Conservation (phyloP, 2,888 invertebrate genomes). For the Pseudolycoriella hygida region DNA sequence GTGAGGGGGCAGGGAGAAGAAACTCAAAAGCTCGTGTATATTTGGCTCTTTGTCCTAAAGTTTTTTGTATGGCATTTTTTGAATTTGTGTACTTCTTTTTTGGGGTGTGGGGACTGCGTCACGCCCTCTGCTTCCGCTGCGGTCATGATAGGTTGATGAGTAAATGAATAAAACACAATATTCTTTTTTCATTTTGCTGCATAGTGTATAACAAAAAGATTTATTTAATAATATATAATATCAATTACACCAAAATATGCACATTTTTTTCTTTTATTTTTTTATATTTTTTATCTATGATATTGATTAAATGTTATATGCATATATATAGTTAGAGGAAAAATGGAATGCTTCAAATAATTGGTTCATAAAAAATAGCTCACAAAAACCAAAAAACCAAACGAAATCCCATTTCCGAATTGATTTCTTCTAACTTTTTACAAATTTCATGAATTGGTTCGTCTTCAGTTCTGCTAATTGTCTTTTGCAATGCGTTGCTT, state of each 20-base stretch:
- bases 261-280: constrained; percentile 1
- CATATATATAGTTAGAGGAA: neutral
- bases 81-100: no score
- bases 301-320: constrained; percentile 4
- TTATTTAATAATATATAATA: constrained; percentile 2
- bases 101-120: no score
- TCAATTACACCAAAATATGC: constrained; percentile 3
- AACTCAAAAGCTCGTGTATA: no score
- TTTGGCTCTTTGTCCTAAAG: no score
- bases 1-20: no score
- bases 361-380: neutral
- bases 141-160: no score
- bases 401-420: no score
- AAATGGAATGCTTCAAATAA: neutral
- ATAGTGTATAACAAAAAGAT: constrained; percentile 4
- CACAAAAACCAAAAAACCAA: neutral
- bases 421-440: no score
- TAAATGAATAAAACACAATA: neutral
- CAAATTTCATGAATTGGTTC: no score
- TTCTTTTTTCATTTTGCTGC: constrained; percentile 3
- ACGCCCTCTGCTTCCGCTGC: no score
- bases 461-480: neutral
- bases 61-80: no score
- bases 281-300: constrained; percentile 1
- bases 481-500: no score